Percentiles rank a stretch among this genome's conserved stretches.
These are phyloP conservation scores for Panthera tigris DNA, from an alignment of 2,113 vertebrate species.

Conservation along the genomic window DNA sequence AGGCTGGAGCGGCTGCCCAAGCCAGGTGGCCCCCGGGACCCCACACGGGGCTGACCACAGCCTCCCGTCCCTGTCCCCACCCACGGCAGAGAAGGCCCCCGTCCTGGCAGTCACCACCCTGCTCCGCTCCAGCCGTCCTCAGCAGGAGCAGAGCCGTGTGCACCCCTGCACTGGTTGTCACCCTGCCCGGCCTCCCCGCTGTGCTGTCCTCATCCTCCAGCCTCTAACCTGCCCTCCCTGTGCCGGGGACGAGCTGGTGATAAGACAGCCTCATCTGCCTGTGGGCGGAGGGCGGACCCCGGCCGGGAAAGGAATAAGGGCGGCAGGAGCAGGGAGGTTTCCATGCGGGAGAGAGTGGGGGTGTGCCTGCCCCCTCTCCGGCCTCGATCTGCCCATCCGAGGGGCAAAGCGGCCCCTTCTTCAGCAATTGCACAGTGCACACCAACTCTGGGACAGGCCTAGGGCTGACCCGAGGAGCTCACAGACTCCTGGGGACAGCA, in stretches of 20 bases:
- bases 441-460: neutral
- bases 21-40: neutral
- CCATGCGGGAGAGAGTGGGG: fast-evolving
- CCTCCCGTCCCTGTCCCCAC: neutral
- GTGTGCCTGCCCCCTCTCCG: fast-evolving
- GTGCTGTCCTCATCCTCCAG: neutral
- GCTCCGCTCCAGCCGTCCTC: neutral
- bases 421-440: neutral
- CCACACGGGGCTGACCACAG: neutral
- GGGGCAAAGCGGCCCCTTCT: neutral
- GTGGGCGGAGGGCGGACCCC: neutral
- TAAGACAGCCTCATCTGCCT: neutral
- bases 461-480: fast-evolving
- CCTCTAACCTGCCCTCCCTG: fast-evolving
- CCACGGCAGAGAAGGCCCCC: neutral
- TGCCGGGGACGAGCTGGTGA: neutral
- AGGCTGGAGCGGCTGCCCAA: neutral
- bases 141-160: neutral
- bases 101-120: fast-evolving
- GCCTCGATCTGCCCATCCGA: fast-evolving
- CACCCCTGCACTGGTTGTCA: neutral
- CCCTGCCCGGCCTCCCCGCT: neutral
- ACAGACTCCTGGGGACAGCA: neutral
- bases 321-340: too few species aligned
- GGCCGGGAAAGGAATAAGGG: fast-evolving